Evolutionary conservation across 2,113 vertebrate species (phyloP), one percentile per base, ranked within the genome.

Genomic region (Herpetotheres cachinnans): DNA sequence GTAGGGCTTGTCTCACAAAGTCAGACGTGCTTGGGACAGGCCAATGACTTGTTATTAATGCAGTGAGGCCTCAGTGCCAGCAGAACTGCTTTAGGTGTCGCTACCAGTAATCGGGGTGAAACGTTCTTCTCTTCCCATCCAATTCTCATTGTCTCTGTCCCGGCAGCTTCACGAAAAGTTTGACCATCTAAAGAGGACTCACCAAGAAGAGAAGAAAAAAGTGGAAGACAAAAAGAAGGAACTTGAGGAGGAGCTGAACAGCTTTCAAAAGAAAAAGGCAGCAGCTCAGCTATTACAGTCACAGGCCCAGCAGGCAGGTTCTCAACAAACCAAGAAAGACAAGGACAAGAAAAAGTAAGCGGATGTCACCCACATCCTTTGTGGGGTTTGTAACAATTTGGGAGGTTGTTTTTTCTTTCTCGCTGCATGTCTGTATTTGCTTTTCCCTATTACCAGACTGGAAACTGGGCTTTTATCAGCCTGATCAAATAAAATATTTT

Each of bases 331-430:
- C 97, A 99, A 99, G 98, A 99, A 99, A 96, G 98, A 99, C 98
- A 99, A 99, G 94, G 98, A 99, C 98, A 99, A 99, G 98, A 99
- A 99, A 98, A 99, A 99, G 98, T 99, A 98, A 98, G 98, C 98
- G 5, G 93, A 59, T 96, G 97, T 89, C 94, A 49, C 66, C 93
- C 93, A 83, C 27, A 3, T 34, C 88, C 88, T 55, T 50, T 44
- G 84, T 97, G 97, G 96, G 67, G 66, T 93, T 90, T 92, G 58
- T 90, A 85, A 96, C 67, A 17, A 21, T 95, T 95, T 71, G 91
- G 86, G 94, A 95, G 77, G 91, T 90, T 82, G 81, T 84, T 58
- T 54, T 49, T 88, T 50, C 46, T 90, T 95, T 97, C 86, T 88
- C 94, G 96, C 82, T 97, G 97, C 98, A 98, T 98, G 97, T 97